Percentiles rank a stretch among this genome's conserved stretches.
phyloP scores from a whole-genome alignment of 2,113 vertebrate species.

The Oreochromis aureus region DNA sequence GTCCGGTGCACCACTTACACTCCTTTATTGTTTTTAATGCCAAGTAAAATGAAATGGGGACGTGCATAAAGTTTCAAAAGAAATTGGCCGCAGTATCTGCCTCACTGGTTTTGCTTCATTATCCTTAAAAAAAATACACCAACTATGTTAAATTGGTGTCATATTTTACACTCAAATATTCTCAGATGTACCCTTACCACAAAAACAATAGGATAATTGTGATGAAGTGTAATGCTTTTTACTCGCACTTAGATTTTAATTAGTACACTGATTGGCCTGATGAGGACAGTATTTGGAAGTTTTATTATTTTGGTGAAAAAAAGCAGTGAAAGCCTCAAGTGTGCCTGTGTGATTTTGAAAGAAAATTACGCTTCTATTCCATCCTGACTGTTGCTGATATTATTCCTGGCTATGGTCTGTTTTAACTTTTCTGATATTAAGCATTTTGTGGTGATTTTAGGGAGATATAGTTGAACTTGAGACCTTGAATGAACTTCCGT shows the following conservation, averaged over 20 bases:
- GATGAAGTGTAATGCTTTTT: neutral
- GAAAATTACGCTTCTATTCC: neutral
- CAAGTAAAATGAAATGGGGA: neutral
- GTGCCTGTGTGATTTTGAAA: neutral
- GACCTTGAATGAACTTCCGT: neutral
- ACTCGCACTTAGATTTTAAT: neutral
- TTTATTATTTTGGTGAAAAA: neutral
- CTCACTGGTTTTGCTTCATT: neutral
- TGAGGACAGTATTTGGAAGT: neutral
- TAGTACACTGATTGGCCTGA: neutral
- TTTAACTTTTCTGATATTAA: neutral
- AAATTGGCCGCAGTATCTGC: neutral
- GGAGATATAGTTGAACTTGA: neutral
- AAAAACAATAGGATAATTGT: neutral
- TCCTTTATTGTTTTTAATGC: neutral
- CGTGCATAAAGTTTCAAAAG: neutral
- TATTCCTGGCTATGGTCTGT: neutral
- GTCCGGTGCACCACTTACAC: neutral
- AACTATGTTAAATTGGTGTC: neutral
- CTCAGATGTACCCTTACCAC: neutral
- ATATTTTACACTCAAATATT: neutral
- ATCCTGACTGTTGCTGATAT: neutral
- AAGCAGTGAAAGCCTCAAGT: neutral
- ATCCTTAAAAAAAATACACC: neutral
- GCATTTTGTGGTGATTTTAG: neutral